Base-by-base conservation (phyloP, 2,113 vertebrate species). In the Brachypodius melanocephalos region DNA sequence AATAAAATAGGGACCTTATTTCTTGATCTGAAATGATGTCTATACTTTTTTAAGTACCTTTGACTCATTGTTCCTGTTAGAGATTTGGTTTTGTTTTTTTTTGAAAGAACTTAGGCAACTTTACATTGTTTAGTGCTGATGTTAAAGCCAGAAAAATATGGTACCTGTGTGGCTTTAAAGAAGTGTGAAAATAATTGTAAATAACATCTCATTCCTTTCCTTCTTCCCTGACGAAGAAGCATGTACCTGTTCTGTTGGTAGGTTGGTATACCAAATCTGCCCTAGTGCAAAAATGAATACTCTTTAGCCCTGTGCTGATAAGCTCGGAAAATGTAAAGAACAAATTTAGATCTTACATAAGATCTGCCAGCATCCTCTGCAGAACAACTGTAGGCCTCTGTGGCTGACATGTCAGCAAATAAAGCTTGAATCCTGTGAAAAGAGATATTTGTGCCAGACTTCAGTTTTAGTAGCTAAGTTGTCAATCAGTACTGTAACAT, bases 391-490 rank as follows among this genome's bases (percentile, higher is more conserved):
- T 85, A 66, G 58, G 38, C 18, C 38, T n/a, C 43, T 66, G 67
- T 83, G 34, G 72, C 65, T 96, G 92, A 76, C 24, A 29, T 40
- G 26, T 78, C 59, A 86, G 67, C 75, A 93, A 93, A 86, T 88
- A 88, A 76, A 93, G 63, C 63, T 77, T 49, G 40, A 74, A 66
- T 91, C 49, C 43, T 88, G 24, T 84, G 66, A 76, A 81, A 42
- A 76, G 63, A 77, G 62, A 32, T 48, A 66, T 62, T 83, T 88
- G 82, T 90, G 67, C 43, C 34, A 79, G 74, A 86, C 46, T 88
- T 94, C 92, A 85, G 58, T 84, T 95, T 91, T 62, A 87, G 80
- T 89, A 91, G 51, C 80, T 74, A 68, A 87, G 74, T 85, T 7
- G 10, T 94, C 92, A 80, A 38, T 93, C 85, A 79, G 46, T 91